Evolutionary conservation across 2,888 invertebrate species (phyloP), one percentile per base, ranked within the genome.

Genomic region (Schizaphis graminum): DNA sequence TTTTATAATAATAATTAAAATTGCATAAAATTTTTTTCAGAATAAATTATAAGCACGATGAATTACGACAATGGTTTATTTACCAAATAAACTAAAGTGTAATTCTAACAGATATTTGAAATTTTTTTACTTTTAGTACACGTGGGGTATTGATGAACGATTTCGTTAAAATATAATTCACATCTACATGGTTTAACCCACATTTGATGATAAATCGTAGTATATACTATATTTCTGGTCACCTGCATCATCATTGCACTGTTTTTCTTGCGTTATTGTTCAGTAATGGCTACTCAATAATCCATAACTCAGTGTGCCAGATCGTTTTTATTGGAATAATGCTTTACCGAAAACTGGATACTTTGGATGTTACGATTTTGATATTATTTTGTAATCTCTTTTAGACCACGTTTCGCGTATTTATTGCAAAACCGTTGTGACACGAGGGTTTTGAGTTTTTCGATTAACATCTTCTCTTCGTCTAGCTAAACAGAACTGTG

Each of bases 381-480:
- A 41, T 77, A 77, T 77, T 35, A 35, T 56, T 7, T 57, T n/a
- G 21, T 77, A 41, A 77, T 77, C 77, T 86, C 47, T 61, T 57
- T 47, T 11, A 21, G 56, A 92, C 26, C 53, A 53, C 56, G 85
- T 91, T 85, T 61, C 3, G 16, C 44, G 16, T 57, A 47, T 92
- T 92, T 86, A 86, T 86, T n/a, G 24, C 91, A 28, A 91, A 77
- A 35, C 35, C 21, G 77, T 77, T 77, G 35, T 77, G 35, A 77
- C 77, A 91, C 56, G 53, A 91, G 86, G 16, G 16, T 67, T 92
- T 53, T 26, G 56, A 41, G 87, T 92, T 86, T 92, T 92, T 49
- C 67, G 67, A 88, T 92, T 92, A 67, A 53, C 49, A 49, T 87
- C 28, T 7, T 57, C 16, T 77, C 21, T 8, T 3, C 35, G 77